A percentile compares a stretch with the other conserved stretches of the same genome.
Conservation (phyloP, 2,888 invertebrate genomes). For the Tillus elongatus region DNA sequence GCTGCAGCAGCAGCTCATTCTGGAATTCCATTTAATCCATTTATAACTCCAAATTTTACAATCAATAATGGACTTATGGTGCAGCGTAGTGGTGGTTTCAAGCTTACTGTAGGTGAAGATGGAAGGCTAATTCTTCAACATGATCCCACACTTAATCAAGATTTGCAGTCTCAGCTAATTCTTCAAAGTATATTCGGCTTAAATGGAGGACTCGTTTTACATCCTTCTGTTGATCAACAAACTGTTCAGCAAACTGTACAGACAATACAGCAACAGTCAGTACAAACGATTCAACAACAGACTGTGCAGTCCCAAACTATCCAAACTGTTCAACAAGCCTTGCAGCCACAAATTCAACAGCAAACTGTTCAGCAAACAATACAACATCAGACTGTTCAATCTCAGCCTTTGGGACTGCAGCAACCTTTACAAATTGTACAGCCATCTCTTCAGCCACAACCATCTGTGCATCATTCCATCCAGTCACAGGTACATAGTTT, state of each 20-base stretch:
- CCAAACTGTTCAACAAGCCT: conserved; percentile 40
- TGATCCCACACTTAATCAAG: conserved; percentile 50
- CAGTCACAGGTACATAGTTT: conserved; percentile 34
- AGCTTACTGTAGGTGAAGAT: conserved; percentile 58
- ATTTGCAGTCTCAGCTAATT: conserved; percentile 41
- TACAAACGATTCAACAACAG: conserved; percentile 41
- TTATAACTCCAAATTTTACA: conserved; percentile 38
- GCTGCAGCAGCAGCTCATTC: conserved; percentile 26
- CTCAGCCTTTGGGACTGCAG: conserved; percentile 35
- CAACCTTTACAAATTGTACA: conserved; percentile 39
- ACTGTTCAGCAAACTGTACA: conserved; percentile 40
- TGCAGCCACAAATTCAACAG: conserved; percentile 35
- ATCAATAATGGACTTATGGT: conserved; percentile 40
- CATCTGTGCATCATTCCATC: conserved; percentile 28
- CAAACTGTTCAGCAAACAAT: conserved; percentile 34
- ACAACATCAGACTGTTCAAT: conserved; percentile 34
- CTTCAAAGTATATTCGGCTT: conserved; percentile 40
- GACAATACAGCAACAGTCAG: conserved; percentile 41
- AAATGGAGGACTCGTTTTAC: conserved; percentile 37
- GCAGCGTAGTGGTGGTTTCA: conserved; percentile 54
- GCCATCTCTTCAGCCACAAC: conserved; percentile 33
- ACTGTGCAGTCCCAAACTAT: conserved; percentile 41
- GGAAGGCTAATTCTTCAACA: conserved; percentile 58
- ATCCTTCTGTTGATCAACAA: conserved; percentile 40
- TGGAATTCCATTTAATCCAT: conserved; percentile 35